Evolutionary conservation across 2,888 invertebrate species (phyloP), one percentile per base, ranked within the genome.

Genomic region (Neocrepidodera transversa): DNA sequence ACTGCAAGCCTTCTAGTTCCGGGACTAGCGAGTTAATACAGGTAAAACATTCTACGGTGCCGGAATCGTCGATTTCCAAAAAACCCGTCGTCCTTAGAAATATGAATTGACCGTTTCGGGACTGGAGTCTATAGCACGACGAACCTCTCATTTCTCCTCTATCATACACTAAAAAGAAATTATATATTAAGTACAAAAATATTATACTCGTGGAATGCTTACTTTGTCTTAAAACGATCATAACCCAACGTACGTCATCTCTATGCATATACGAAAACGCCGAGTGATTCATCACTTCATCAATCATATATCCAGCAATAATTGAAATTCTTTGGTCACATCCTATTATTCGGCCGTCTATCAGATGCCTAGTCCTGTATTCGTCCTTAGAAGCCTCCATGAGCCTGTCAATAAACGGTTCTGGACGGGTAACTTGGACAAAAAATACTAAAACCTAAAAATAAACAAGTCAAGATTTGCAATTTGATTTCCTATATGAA

Each of bases 291-390:
- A 89, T 87, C 1, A 95, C 91, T 81, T 96, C 95, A 68, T 91
- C 90, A 8, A 91, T 89, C 88, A 95, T 87, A 75, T 93, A 93
- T 2, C 95, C 95, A 53, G 92, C 90, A 10, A 95, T 90, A 58
- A 92, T 82, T 5, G 95, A 92, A 74, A 95, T 93, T 74, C 94
- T 87, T 76, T 95, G 95, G 78, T 96, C 96, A 76, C 92, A 92
- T 76, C 90, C 93, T 48, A 95, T 88, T 66, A 96, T 94, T 43
- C 90, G 86, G 0, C 95, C 95, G 81, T 95, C 94, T 51, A 94
- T 86, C 56, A 92, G 83, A 80, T 96, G 95, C 66, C 95, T 85
- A 0, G 95, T 95, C 75, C 92, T 88, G 78, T 95, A 96, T 78
- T 95, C 95, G 72, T 94, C 88, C 68, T 89, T 88, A 58, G 85